These are phyloP conservation scores for Drosophila orosa DNA, from an alignment of 1,140 invertebrate species.

Conservation along the genomic window DNA sequence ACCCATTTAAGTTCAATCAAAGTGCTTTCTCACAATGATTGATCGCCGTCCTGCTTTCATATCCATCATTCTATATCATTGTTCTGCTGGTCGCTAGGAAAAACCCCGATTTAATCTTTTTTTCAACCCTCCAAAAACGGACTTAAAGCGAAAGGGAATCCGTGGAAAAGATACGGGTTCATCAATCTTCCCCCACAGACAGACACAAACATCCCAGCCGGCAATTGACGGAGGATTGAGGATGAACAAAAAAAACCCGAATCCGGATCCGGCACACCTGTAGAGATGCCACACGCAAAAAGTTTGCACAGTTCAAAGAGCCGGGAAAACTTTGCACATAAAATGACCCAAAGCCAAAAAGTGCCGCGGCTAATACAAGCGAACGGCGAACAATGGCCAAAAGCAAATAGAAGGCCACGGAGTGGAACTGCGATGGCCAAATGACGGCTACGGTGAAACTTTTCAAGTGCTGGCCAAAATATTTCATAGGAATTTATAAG, in stretches of 20 bases:
- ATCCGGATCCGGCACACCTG: constrained; percentile 58
- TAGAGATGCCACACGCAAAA: constrained; percentile 60
- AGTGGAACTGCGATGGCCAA: constrained; percentile 7
- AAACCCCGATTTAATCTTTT: constrained; percentile 27
- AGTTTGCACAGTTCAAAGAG: constrained; percentile 70
- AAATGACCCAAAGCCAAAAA: constrained; percentile 74
- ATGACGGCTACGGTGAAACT: constrained; percentile 50
- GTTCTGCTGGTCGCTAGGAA: constrained; percentile 9
- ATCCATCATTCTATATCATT: constrained; percentile 45
- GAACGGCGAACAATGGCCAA: constrained; percentile 51
- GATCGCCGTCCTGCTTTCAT: constrained; percentile 32
- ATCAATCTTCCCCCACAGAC: constrained; percentile 64
- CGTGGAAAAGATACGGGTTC: constrained; percentile 39
- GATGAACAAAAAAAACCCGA: constrained; percentile 9
- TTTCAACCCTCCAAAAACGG: constrained; percentile 34
- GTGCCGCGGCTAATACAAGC: constrained; percentile 73
- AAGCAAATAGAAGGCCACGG: constrained; percentile 29
- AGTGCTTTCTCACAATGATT: constrained; percentile 39
- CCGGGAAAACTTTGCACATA: constrained; percentile 66
- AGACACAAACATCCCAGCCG: constrained; percentile 26
- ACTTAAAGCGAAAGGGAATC: constrained; percentile 31
- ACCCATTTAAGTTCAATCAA: constrained; percentile 6
- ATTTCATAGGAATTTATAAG: constrained; percentile 81
- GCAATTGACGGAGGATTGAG: constrained; percentile 34
- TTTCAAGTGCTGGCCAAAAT: constrained; percentile 78